Evolutionary conservation across 2,113 vertebrate species (phyloP).

Genomic region (Rhinolophus sinicus): DNA sequence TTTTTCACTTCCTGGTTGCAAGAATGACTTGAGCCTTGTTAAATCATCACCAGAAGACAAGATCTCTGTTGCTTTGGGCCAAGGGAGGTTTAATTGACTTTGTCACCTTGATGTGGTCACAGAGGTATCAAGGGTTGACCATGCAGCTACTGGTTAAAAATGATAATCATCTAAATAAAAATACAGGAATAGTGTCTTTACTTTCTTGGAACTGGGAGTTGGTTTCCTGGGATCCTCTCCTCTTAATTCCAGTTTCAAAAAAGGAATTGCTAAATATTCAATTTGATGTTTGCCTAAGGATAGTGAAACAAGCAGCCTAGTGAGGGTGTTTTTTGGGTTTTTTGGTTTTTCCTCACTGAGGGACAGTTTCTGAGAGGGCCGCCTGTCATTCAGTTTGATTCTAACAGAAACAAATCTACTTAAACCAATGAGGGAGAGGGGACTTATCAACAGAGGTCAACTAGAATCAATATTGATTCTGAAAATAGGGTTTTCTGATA

Average conservation of each 20-base stretch:
- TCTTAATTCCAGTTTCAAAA: conserved; percentile 1
- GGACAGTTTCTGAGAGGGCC: conserved; percentile 38
- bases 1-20: conserved; percentile 23
- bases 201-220: conserved; percentile 81
- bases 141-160: conserved; percentile 77
- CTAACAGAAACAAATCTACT: conserved; percentile 53
- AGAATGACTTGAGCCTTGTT: conserved; percentile 31
- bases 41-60: conserved; percentile 42
- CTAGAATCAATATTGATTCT: neutral
- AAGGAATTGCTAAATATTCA: conserved; percentile 75
- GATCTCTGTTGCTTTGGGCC: conserved; percentile 38
- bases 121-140: conserved; percentile 58
- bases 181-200: conserved; percentile 46
- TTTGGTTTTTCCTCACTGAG: no score
- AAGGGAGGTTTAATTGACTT: conserved; percentile 55
- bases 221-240: conserved; percentile 59
- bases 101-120: conserved; percentile 49
- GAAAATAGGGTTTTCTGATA: conserved; percentile 4
- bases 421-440: neutral
- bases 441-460: neutral
- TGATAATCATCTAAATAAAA: conserved; percentile 72
- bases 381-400: neutral
- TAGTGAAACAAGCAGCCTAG: conserved; percentile 74
- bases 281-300: conserved; percentile 72
- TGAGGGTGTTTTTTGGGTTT: conserved; percentile 55